Evolutionary conservation across 1,140 invertebrate species (phyloP).

Genomic region (Lutraria rhynchaena): DNA sequence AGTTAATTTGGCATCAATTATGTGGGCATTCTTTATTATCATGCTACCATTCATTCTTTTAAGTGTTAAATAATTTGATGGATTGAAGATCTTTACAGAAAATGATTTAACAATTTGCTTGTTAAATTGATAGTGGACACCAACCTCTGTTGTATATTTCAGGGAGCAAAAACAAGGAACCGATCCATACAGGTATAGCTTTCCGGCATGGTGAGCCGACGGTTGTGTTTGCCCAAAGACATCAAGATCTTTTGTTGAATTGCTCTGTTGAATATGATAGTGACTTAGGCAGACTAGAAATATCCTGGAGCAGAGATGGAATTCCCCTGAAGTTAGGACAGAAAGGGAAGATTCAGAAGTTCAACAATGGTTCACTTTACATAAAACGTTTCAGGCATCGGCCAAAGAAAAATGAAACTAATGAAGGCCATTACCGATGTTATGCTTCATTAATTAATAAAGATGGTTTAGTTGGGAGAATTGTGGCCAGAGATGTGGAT

Average conservation of each 20-base stretch:
- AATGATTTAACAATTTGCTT: neutral
- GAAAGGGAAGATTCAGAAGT: constrained; percentile 8
- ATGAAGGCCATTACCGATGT: constrained; percentile 43
- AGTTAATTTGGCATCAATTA: neutral
- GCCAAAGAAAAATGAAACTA: constrained; percentile 33
- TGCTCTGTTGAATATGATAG: constrained; percentile 41
- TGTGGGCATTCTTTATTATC: neutral
- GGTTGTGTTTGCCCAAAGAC: constrained; percentile 44
- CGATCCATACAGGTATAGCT: constrained; percentile 15
- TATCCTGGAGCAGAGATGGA: constrained; percentile 34
- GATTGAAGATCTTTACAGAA: neutral
- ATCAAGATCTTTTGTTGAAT: constrained; percentile 36
- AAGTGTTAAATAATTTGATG: neutral
- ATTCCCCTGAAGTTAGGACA: neutral
- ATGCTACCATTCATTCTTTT: neutral
- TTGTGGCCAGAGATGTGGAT: constrained; percentile 33
- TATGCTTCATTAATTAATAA: constrained; percentile 10
- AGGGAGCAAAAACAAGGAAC: constrained; percentile 30
- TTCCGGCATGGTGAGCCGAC: constrained; percentile 29
- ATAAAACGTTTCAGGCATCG: constrained; percentile 41
- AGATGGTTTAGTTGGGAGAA: constrained; percentile 7
- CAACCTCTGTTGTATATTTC: constrained; percentile 11
- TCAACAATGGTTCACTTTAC: constrained; percentile 41
- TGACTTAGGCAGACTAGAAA: constrained; percentile 5
- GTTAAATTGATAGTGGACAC: neutral